Evolutionary conservation across 2,888 invertebrate species (phyloP), one percentile per base, ranked within the genome.

Genomic region (Clanis bilineata): DNA sequence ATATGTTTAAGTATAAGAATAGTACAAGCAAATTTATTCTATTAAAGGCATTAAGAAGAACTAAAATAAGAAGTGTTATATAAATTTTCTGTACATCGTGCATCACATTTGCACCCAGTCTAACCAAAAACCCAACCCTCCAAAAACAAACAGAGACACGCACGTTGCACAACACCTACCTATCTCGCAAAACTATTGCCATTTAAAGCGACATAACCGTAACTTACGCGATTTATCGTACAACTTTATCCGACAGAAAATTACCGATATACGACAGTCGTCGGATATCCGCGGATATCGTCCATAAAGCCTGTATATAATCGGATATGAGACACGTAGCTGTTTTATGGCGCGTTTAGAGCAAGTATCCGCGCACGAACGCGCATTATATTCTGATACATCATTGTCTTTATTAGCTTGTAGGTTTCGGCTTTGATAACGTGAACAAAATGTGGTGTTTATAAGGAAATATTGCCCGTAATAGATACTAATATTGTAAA

Each of bases 191-290:
- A 51, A 51, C 51, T 51, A 51, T 44, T 22, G 18, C 44, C 32
- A 32, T 51, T 51, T 32, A 51, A 51, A 51, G 32, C n/a, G 25
- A 32, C 51, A 51, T 51, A 51, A 51, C 32, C 51, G 10, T 51
- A 51, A 51, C 51, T 51, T 15, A 28, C 18, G n/a, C 15, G 18
- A 28, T 51, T 51, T 51, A 51, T 51, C 18, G 28, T 32, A 51
- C 51, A 51, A 51, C 51, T 51, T 51, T 51, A 51, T 51, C 51
- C 32, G 51, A 51, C 32, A 28, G 51, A 51, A 51, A 51, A 51
- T 51, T 51, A 51, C 28, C 51, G 18, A 51, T 51, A 51, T 51
- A 51, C 51, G 51, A 51, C 51, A 51, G 28, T 45, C 51, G 51
- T 45, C 51, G 51, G 51, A 51, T 51, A 51, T 51, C 51, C 32